Conservation (phyloP, 2,888 invertebrate genomes). For the Cephus runcator region DNA sequence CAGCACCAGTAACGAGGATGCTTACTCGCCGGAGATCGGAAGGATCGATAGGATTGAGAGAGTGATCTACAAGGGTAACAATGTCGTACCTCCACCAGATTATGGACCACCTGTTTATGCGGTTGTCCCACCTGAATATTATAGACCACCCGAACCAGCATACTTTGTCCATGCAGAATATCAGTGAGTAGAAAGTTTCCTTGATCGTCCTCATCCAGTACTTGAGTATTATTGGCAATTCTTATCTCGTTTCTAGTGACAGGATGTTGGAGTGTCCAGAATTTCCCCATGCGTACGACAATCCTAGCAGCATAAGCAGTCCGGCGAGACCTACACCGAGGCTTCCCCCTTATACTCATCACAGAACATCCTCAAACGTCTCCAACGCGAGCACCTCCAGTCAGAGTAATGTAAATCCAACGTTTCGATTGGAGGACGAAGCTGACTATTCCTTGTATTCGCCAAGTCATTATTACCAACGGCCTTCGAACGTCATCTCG, state of each 20-base stretch:
- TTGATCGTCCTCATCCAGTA: background rate
- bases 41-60: slow-evolving; percentile 51
- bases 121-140: slow-evolving; percentile 53
- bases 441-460: slow-evolving; percentile 63
- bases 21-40: slow-evolving; percentile 64
- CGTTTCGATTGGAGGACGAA: slow-evolving; percentile 73
- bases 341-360: slow-evolving; percentile 70
- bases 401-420: slow-evolving; percentile 72
- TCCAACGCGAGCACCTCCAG: slow-evolving; percentile 72
- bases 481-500: slow-evolving; percentile 53
- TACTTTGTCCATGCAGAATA: slow-evolving; percentile 56
- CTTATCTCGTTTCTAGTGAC: slow-evolving; percentile 40
- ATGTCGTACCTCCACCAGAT: slow-evolving; percentile 51
- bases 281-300: slow-evolving; percentile 69
- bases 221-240: background rate
- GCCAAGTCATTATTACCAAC: slow-evolving; percentile 66
- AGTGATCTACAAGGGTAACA: slow-evolving; percentile 52
- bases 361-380: slow-evolving; percentile 68
- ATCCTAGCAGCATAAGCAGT: slow-evolving; percentile 67
- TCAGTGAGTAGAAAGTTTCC: slow-evolving; percentile 39
- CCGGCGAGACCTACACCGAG: slow-evolving; percentile 61
- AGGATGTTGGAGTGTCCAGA: slow-evolving; percentile 59
- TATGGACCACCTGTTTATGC: slow-evolving; percentile 57
- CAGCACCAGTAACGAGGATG: slow-evolving; percentile 77
- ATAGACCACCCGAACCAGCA: slow-evolving; percentile 51